Base-by-base conservation (phyloP, 2,113 vertebrate species). In the Neomonachus schauinslandi region DNA sequence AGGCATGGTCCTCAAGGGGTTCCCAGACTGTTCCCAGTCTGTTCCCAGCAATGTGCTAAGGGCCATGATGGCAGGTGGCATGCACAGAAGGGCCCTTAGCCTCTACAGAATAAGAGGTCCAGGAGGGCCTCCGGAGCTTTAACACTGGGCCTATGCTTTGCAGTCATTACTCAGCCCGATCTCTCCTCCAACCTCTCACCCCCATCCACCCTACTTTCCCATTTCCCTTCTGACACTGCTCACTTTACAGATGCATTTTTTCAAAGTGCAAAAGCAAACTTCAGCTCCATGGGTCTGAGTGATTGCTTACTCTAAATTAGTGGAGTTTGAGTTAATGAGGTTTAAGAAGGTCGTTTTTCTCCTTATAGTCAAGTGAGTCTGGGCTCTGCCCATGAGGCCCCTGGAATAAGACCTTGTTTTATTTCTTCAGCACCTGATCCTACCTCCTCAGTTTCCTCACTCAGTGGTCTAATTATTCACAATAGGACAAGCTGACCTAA, bases 301-400 rank as follows among this genome's bases (percentile, higher is more conserved):
- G 77, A 96, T 86, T 94, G 84, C 26, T 90, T 92, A 95, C 86
- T 92, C 82, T 95, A 95, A 96, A 93, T 96, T 79, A 97, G 89
- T 74, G 42, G 36, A 80, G 42, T 90, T 94, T 95, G 55, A 93
- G 59, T 79, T 91, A 97, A 96, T 96, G 92, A 97, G 57, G 28
- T 83, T 97, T 91, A 85, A 97, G 42, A 91, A 85, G 42, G 24
- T 82, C 42, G 1, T 95, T 95, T 93, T 94, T 97, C 71, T 74
- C 92, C 80, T 69, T 89, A 61, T 15, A 92, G 72, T 83, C 71
- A 89, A 93, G 7, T 42, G 21, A 97, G 61, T 72, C 49, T 24
- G 46, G 67, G 31, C n/a, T 89, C 7, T 95, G 46, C n/a, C 92
- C 49, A 77, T 61, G 42, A 96, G 65, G 22, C 12, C 31, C 51